Conservation (phyloP, 2,888 invertebrate species). For the Petrolisthes manimaculis region DNA sequence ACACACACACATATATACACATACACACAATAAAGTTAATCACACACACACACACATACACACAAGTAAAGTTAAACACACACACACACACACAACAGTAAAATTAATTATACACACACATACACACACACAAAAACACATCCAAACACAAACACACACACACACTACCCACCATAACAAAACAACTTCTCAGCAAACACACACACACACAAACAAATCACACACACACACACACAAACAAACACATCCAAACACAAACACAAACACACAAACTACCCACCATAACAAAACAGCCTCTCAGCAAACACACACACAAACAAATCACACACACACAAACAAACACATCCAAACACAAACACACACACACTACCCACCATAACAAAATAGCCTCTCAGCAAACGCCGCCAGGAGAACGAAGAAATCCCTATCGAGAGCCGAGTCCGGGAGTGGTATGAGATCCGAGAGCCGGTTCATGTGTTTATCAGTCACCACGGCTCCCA, state of each 20-base stretch:
- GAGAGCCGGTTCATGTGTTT: constrained; percentile 29
- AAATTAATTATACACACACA: neutral
- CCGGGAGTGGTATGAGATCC: constrained; percentile 40
- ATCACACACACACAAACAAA: neutral
- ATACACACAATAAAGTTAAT: neutral
- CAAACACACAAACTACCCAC: too few relatives aligned
- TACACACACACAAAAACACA: too few relatives aligned
- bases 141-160: too few relatives aligned
- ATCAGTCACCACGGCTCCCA: constrained; percentile 46
- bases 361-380: constrained; percentile 42
- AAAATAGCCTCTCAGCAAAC: constrained; percentile 60
- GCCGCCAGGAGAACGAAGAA: constrained; percentile 50
- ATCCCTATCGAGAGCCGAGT: constrained; percentile 21
- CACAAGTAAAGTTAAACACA: too few relatives aligned
- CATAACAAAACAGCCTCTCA: neutral
- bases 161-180: too few relatives aligned
- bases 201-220: too few relatives aligned
- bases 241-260: too few relatives aligned
- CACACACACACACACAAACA: too few relatives aligned
- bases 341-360: neutral
- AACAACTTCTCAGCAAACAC: neutral
- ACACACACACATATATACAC: neutral
- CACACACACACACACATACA: too few relatives aligned
- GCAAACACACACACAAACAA: neutral
- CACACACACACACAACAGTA: too few relatives aligned